A percentile compares a stretch with the other conserved stretches of the same genome.
phyloP scores from a whole-genome alignment of 2,888 invertebrate species.

The Carcina quercana region DNA sequence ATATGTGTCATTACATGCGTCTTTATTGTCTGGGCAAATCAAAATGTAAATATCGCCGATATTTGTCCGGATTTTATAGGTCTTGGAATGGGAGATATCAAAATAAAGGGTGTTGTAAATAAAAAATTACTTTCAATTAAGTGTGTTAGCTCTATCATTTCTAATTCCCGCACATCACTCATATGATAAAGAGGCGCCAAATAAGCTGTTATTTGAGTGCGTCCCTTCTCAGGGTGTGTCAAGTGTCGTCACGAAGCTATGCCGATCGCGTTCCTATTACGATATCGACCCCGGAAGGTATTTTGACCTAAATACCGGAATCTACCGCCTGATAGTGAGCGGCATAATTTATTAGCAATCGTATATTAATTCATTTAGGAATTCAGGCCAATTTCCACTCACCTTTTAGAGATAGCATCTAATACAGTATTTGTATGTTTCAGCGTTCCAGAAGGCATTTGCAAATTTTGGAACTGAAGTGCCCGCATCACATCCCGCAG shows the following conservation, averaged over 20 bases:
- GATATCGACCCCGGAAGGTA: slow-evolving; percentile 38
- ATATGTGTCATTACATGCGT: too few relatives aligned
- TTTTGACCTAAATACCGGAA: slow-evolving; percentile 45
- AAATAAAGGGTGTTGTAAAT: too few relatives aligned
- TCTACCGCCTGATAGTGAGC: slow-evolving; percentile 1
- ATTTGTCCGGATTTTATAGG: too few relatives aligned
- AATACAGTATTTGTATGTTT: slow-evolving; percentile 29
- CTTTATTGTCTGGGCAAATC: too few relatives aligned
- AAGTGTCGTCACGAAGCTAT: slow-evolving; percentile 24
- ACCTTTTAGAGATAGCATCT: too few relatives aligned
- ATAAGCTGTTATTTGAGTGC: slow-evolving; percentile 1
- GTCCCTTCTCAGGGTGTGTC: slow-evolving; percentile 1
- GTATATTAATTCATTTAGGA: too few relatives aligned
- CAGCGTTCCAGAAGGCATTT: slow-evolving; percentile 69
- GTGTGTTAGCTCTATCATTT: too few relatives aligned
- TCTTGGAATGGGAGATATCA: too few relatives aligned
- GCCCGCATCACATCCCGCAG: slow-evolving; percentile 63
- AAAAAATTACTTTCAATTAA: too few relatives aligned
- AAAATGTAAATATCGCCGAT: too few relatives aligned
- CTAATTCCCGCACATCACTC: too few relatives aligned
- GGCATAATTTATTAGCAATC: slow-evolving; percentile 7
- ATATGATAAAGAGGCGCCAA: not conserved
- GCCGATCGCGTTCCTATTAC: slow-evolving; percentile 40
- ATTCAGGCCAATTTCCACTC: too few relatives aligned
- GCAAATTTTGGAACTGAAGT: slow-evolving; percentile 58